Evolutionary conservation across 2,797 vertebrate species (phyloP), one percentile per base, ranked within the genome.

Genomic region (Cirrhinus mrigala): DNA sequence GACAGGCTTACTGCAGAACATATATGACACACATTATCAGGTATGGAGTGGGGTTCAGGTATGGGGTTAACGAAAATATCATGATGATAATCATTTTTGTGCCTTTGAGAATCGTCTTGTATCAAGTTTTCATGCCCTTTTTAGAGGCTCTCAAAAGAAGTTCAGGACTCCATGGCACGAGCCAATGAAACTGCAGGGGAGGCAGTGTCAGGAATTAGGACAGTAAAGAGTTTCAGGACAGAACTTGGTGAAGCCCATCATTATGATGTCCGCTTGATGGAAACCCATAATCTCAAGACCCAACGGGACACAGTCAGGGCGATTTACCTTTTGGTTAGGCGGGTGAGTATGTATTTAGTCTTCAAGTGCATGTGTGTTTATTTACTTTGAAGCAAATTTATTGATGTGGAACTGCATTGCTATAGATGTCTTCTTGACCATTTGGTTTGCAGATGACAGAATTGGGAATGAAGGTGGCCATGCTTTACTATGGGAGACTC

Each of bases 181-280:
- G 92, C 95, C 0, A 95, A 94, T 9, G 95, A 96, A 16, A 74
- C 95, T 0, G 97, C 94, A 0, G 93, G 88, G 0, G 97, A 97
- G 85, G 92, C 92, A 0, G 91, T 97, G 0, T 96, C 94, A 0
- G 92, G 92, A 0, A 92, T 97, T 2, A 93, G 90, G 10, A 96
- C 94, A 0, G 95, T 97, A 8, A 93, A 95, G 0, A 96, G 97
- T 81, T 97, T 97, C 69, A 95, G 94, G 6, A 89, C 94, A 0
- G 94, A 94, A 88, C 91, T 91, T 1, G 89, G 92, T 0, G 97
- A 98, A 69, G 90, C 90, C 1, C 0, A 40, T 33, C 94, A 93
- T 50, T 98, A 97, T 56, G 83, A 92, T 3, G 12, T 91, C 14
- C 81, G 92, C 2, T 82, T 98, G 86, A 92, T 84, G 22, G 85